Evolutionary conservation across 2,888 invertebrate genomes (phyloP), one percentile per base, ranked within the genome.

Genomic region (Eupsilia transversa): DNA sequence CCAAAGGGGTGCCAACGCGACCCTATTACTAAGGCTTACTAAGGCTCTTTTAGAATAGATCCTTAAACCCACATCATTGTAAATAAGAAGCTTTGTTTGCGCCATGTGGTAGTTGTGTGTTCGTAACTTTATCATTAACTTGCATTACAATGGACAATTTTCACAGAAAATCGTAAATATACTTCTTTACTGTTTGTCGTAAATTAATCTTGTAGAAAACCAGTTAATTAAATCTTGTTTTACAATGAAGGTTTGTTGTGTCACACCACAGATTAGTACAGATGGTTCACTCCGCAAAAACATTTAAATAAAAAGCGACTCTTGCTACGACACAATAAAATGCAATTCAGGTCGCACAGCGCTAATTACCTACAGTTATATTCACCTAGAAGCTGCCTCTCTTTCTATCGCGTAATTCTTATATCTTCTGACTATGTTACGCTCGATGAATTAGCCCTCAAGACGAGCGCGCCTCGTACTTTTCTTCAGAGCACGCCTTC

Each of bases 61-160:
- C 12, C 27, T 59, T 20, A n/a, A 41, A 30, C 60, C 38, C 65
- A 68, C 56, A 23, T 9, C 33, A 20, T 35, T 57, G 23, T 49
- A 49, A 49, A 46, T 52, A 60, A 56, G 7, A 61, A 46, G 71
- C 74, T 79, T 79, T 63, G 57, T 70, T 78, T 78, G 72, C 68
- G 69, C 86, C 69, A 74, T 72, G 27, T 56, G 65, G 63, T 82
- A 70, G 68, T 72, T 74, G 60, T 79, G 77, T 80, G 73, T 72
- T 82, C 68, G 79, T 77, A 75, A 80, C 59, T 75, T 78, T 72
- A 79, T 59, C 74, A 77, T 79, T 76, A 79, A 73, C 61, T 63
- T 38, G n/a, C 66, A 60, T 74, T 57, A 66, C 71, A 86, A 85
- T 80, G 78, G 59, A 38, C 60, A 74, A 77, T 83, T 69, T 78